phyloP scores from a whole-genome alignment of 2,888 invertebrate genomes.

The Synanthedon tipuliformis region DNA sequence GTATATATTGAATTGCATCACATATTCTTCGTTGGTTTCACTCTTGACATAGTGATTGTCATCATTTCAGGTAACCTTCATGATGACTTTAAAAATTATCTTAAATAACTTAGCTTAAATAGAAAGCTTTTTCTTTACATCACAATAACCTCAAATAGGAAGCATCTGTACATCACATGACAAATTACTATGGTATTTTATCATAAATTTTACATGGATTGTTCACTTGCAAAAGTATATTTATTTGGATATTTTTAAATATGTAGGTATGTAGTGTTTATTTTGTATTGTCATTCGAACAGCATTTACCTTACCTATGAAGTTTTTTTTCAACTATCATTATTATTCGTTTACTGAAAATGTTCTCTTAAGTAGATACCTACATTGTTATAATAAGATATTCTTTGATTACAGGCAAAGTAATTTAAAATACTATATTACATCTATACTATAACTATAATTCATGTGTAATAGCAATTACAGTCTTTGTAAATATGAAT shows the following conservation, averaged over 20 bases:
- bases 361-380: background rate
- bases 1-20: too few species aligned
- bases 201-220: background rate
- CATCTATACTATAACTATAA: background rate
- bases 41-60: too few species aligned
- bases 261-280: background rate
- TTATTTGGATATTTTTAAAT: background rate
- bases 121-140: too few species aligned
- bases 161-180: background rate
- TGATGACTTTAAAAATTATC: too few species aligned
- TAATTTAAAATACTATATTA: background rate
- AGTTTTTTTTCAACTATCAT: background rate
- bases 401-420: background rate
- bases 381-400: background rate
- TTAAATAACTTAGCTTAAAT: too few species aligned
- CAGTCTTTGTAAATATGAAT: background rate
- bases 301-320: background rate
- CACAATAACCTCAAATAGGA: background rate
- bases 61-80: too few species aligned
- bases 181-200: background rate
- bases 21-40: too few species aligned
- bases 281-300: background rate
- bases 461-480: background rate
- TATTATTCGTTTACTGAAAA: background rate
- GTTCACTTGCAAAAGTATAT: background rate